These are phyloP conservation scores for Choloepus didactylus DNA, from an alignment of 2,797 vertebrate species.

Conservation along the genomic window DNA sequence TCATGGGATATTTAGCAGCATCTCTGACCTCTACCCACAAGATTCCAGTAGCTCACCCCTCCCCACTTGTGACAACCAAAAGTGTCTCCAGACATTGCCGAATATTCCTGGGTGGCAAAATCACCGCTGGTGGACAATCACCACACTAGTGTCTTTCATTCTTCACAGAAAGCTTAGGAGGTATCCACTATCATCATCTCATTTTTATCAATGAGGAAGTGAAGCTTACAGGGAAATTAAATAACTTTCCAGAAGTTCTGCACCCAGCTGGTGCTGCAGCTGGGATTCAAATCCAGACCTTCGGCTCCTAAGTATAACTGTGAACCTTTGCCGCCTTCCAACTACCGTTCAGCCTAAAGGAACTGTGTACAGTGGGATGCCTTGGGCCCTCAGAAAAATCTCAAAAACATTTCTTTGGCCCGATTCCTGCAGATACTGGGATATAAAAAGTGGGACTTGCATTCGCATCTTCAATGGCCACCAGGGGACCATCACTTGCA, in stretches of 20 bases:
- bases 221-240: slow-evolving; percentile 25
- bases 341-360: neutral
- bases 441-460: slow-evolving; percentile 89
- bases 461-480: slow-evolving; percentile 91
- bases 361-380: neutral
- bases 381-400: slow-evolving; percentile 39
- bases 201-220: neutral
- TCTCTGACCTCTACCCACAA: neutral
- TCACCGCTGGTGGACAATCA: neutral
- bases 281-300: slow-evolving; percentile 1
- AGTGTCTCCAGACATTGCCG: neutral
- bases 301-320: neutral
- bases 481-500: slow-evolving; percentile 89
- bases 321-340: neutral
- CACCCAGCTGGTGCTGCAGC: neutral
- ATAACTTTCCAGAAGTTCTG: neutral
- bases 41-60: neutral
- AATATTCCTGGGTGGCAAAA: neutral
- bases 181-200: neutral
- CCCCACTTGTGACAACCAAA: neutral
- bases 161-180: neutral
- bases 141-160: neutral
- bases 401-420: neutral
- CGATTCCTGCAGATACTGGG: slow-evolving; percentile 91
- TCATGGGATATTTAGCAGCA: neutral